Conservation (phyloP, 1,140 invertebrate genomes). For the Hypothenemus hampei region DNA sequence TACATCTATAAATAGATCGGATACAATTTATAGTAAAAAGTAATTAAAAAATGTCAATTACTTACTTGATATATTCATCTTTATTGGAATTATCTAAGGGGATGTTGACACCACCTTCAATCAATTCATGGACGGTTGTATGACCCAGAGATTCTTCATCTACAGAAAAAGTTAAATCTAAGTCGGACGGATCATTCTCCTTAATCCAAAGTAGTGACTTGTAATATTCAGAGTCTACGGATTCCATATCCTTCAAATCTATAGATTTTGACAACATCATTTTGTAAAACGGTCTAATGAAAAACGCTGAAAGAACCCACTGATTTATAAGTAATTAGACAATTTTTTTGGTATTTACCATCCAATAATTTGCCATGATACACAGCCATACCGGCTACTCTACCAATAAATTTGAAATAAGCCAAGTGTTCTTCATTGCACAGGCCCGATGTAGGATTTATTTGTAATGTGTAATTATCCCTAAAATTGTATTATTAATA, state of each 20-base stretch:
- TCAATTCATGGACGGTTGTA: slow-evolving; percentile 88
- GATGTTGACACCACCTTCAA: slow-evolving; percentile 85
- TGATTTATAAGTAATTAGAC: no score
- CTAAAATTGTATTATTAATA: slow-evolving; percentile 53
- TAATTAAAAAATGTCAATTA: background rate
- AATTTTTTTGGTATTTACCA: slow-evolving; percentile 61
- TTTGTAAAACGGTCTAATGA: slow-evolving; percentile 99
- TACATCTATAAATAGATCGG: slow-evolving; percentile 59
- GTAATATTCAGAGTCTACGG: slow-evolving; percentile 97
- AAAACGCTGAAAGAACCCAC: slow-evolving; percentile 91
- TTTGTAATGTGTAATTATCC: slow-evolving; percentile 98
- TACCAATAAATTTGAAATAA: slow-evolving; percentile 98
- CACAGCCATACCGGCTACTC: slow-evolving; percentile 97
- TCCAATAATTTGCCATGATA: slow-evolving; percentile 97
- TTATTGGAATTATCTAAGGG: slow-evolving; percentile 93
- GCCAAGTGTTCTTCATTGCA: slow-evolving; percentile 96
- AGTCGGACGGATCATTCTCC: slow-evolving; percentile 93
- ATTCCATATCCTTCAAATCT: slow-evolving; percentile 95
- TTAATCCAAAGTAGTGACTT: slow-evolving; percentile 96
- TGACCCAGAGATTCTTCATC: slow-evolving; percentile 96
- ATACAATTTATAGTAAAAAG: background rate
- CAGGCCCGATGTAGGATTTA: slow-evolving; percentile 94
- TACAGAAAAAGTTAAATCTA: slow-evolving; percentile 92
- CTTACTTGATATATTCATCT: slow-evolving; percentile 92
- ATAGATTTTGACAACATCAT: slow-evolving; percentile 98